Base-by-base conservation (phyloP, 1,140 invertebrate genomes). In the Berghia stephanieae region DNA sequence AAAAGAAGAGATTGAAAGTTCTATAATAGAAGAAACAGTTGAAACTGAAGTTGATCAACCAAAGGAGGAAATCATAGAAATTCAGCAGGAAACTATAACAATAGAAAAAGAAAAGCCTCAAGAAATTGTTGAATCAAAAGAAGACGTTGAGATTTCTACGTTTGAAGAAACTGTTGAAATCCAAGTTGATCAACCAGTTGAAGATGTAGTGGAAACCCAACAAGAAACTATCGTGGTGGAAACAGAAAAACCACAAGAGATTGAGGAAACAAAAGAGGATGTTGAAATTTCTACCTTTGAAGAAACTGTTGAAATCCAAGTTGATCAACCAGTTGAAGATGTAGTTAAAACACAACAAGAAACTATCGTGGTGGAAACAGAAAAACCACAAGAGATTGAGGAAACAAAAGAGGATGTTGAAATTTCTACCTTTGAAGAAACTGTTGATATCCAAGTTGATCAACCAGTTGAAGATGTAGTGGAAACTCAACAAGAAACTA, bases 281-380 rank as follows among this genome's bases (percentile, higher is more conserved):
- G 75, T 72, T 43, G 46, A 44, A 46, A 66, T 60, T 40, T 18
- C 74, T 36, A 60, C 44, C 27, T 66, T 70, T 52, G 46, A 75
- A 38, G 40, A 67, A 24, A 42, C 77, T 77, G 52, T 43, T 43
- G 66, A 69, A 24, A 21, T 42, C 6, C 31, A 77, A 52, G 44
- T 34, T 40, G 73, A 79, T 21, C 76, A 70, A 67, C 74, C 81
- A 70, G 44, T 63, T n/a, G 79, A 78, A 66, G 81, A 82, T 34
- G 57, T 74, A n/a, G 43, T 69, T 5, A 68, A 79, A 60, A 78
- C 77, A 78, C 36, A 78, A 16, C 40, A 72, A 36, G 75, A 81
- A 75, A 69, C 44, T 24, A 70, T 77, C 21, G 68, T 69, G 43
- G 49, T 80, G n/a, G 77, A 81, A 63, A 71, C 72, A 70, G 60